phyloP scores from a whole-genome alignment of 2,888 invertebrate genomes.

The Xylota segnis region DNA sequence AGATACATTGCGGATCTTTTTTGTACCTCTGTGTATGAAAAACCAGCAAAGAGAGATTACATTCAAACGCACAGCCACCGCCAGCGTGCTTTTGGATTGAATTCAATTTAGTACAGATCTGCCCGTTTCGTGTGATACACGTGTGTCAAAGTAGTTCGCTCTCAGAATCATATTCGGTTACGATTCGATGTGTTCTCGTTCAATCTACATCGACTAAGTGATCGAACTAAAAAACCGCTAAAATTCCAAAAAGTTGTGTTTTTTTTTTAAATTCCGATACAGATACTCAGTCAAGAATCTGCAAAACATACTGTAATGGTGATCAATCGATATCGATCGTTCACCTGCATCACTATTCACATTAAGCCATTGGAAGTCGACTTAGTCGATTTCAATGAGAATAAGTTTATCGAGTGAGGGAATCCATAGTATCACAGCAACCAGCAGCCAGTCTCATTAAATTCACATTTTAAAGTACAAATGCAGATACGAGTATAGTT shows the following conservation, averaged over 20 bases:
- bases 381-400: slow-evolving; percentile 67
- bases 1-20: slow-evolving; percentile 40
- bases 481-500: slow-evolving; percentile 27
- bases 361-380: slow-evolving; percentile 59
- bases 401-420: slow-evolving; percentile 63
- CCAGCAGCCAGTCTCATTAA: slow-evolving; percentile 38
- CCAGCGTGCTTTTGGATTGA: slow-evolving; percentile 51
- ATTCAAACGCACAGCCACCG: slow-evolving; percentile 32
- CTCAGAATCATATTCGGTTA: slow-evolving; percentile 1
- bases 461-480: slow-evolving; percentile 31
- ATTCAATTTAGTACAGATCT: slow-evolving; percentile 68
- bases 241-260: slow-evolving; percentile 3
- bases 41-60: slow-evolving; percentile 30
- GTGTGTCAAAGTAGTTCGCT: slow-evolving; percentile 10
- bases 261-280: slow-evolving; percentile 20
- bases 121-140: slow-evolving; percentile 54
- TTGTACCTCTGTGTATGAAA: slow-evolving; percentile 32
- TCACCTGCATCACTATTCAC: slow-evolving; percentile 60
- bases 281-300: slow-evolving; percentile 17
- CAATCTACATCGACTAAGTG: slow-evolving; percentile 14
- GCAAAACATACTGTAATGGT: slow-evolving; percentile 69
- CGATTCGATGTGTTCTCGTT: slow-evolving; percentile 13
- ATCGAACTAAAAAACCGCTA: not conserved
- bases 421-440: slow-evolving; percentile 5
- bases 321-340: slow-evolving; percentile 71